Evolutionary conservation across 2,888 invertebrate species (phyloP).

Genomic region (Lycia hirtaria): DNA sequence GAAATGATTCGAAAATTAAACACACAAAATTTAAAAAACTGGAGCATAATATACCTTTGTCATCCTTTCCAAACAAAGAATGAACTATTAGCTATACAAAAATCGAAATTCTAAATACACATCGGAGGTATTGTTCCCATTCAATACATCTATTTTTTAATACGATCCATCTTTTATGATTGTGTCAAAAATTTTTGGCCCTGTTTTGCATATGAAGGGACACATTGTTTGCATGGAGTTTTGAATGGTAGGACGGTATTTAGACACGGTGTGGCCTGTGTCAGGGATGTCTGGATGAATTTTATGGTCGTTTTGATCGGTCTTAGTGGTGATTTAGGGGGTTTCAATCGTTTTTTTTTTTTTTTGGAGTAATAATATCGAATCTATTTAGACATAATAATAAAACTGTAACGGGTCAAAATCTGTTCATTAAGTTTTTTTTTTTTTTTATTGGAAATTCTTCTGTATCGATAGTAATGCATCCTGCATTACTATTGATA

Average conservation of each 20-base stretch:
- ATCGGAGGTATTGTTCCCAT: conserved; percentile 40
- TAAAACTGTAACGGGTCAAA: no score
- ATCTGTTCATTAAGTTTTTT: no score
- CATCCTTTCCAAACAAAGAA: conserved; percentile 28
- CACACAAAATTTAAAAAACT: conserved; percentile 7
- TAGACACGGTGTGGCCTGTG: conserved; percentile 36
- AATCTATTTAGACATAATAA: no score
- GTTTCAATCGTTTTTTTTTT: neutral
- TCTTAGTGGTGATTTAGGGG: conserved; percentile 22
- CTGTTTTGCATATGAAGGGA: conserved; percentile 79
- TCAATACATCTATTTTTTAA: conserved; percentile 56
- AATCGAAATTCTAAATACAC: conserved; percentile 42
- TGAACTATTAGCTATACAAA: conserved; percentile 39
- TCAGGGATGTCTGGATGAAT: conserved; percentile 31
- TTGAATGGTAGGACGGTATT: conserved; percentile 21
- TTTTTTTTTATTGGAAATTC: no score
- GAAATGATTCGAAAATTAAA: neutral
- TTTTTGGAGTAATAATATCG: neutral
- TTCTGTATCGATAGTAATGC: no score
- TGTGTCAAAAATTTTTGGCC: conserved; percentile 69
- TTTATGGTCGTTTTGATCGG: conserved; percentile 29
- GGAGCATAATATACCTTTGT: conserved; percentile 11
- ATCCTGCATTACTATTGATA: no score
- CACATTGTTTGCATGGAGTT: conserved; percentile 50
- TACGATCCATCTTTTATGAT: conserved; percentile 78